Evolutionary conservation across 2,113 vertebrate species (phyloP).

Genomic region (Turnix velox): DNA sequence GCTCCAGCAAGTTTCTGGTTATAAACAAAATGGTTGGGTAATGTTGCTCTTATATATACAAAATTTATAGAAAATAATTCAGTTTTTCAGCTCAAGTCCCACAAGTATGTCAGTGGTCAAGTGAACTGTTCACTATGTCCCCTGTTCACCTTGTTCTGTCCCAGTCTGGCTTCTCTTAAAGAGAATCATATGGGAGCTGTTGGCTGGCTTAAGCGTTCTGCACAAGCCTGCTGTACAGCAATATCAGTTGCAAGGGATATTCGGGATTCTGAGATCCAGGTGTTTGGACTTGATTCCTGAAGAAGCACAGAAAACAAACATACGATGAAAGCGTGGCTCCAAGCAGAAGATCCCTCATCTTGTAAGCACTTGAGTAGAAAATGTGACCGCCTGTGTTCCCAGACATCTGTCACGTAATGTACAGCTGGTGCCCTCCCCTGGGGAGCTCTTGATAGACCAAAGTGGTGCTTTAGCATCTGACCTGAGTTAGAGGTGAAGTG

Average conservation of each 20-base stretch:
- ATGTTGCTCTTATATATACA: neutral
- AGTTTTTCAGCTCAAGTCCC: neutral
- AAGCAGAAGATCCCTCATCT: neutral
- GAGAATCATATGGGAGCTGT: neutral
- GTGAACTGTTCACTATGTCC: neutral
- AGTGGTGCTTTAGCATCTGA: neutral
- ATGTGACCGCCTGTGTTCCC: fast-evolving
- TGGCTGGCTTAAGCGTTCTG: neutral
- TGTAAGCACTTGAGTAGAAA: neutral
- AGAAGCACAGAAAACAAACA: neutral
- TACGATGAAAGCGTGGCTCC: fast-evolving
- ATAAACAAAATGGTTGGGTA: neutral
- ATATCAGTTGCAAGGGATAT: neutral
- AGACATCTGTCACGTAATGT: fast-evolving
- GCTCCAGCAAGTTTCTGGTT: neutral
- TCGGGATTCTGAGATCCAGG: neutral
- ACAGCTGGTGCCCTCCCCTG: neutral
- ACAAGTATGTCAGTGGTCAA: neutral
- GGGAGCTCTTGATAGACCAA: neutral
- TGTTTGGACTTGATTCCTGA: neutral
- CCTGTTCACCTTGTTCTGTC: neutral
- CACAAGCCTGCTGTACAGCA: neutral
- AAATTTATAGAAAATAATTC: neutral
- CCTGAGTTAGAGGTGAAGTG: neutral
- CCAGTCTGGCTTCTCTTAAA: neutral